Percentiles rank a stretch among this genome's conserved stretches.
These are phyloP conservation scores for Macropodus opercularis DNA, from an alignment of 2,797 vertebrate genomes.

Conservation along the genomic window DNA sequence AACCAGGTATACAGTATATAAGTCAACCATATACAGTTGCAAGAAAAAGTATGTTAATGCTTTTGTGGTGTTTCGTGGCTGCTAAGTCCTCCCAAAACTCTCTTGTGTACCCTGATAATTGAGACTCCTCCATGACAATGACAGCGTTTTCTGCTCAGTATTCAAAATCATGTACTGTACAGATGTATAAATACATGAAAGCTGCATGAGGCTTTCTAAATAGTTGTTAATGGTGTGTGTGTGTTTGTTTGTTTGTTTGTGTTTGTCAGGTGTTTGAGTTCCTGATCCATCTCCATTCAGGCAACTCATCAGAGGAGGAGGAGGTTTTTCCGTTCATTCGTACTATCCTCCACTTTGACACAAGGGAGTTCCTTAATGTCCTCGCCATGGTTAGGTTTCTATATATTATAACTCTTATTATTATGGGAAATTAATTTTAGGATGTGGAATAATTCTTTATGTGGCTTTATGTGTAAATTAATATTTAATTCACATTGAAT, in stretches of 20 bases:
- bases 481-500: neutral
- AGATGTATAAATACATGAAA: too few relatives aligned
- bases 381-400: conserved; percentile 89
- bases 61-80: too few relatives aligned
- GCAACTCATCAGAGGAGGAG: conserved; percentile 88
- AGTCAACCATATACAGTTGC: too few relatives aligned
- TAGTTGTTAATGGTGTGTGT: too few relatives aligned
- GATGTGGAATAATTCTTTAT: neutral
- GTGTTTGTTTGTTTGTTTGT: conserved; percentile 15
- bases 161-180: too few relatives aligned
- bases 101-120: too few relatives aligned
- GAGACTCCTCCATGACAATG: too few relatives aligned
- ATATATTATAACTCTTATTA: neutral
- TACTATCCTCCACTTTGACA: conserved; percentile 95
- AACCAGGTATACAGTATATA: conserved; percentile 83
- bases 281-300: conserved; percentile 90
- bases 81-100: too few relatives aligned
- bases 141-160: too few relatives aligned
- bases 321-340: conserved; percentile 91
- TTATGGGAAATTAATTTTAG: neutral
- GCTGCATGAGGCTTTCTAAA: too few relatives aligned
- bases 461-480: neutral
- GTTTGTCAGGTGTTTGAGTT: conserved; percentile 92
- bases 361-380: conserved; percentile 96
- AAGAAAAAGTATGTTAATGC: too few relatives aligned